Conservation (phyloP, 2,113 vertebrate genomes). For the Daubentonia madagascariensis region DNA sequence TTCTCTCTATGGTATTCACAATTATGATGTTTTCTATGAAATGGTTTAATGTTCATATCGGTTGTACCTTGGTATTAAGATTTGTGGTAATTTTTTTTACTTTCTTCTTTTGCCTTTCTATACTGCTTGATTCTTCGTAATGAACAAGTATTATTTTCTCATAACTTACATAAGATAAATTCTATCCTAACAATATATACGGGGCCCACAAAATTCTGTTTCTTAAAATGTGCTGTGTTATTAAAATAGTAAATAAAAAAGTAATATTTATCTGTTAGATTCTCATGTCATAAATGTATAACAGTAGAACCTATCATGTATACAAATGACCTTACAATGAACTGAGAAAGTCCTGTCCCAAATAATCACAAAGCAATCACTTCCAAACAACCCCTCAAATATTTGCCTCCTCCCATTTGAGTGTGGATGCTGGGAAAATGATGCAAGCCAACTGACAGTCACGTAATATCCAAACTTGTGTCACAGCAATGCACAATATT, state of each 20-base stretch:
- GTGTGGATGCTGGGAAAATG: not conserved
- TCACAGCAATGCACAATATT: not conserved
- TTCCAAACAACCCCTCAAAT: not conserved
- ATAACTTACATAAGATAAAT: not conserved
- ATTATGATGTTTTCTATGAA: not conserved
- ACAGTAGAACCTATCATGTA: not conserved
- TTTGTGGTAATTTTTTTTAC: not conserved
- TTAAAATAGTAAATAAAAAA: not conserved
- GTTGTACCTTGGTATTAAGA: not conserved
- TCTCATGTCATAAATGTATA: not conserved
- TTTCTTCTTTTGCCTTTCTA: not conserved
- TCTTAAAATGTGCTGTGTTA: not conserved
- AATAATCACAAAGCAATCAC: not conserved
- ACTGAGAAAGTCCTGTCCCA: not conserved
- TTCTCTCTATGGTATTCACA: not conserved
- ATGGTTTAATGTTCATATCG: not conserved
- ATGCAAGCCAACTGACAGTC: not conserved
- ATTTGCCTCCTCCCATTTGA: not conserved
- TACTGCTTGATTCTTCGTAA: not conserved
- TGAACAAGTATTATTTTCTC: not conserved
- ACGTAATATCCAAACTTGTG: not conserved
- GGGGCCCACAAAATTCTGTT: not conserved
- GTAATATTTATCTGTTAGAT: not conserved
- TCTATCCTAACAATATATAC: not conserved
- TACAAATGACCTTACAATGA: not conserved